Conservation (phyloP, 2,888 invertebrate genomes). For the Pristionchus fissidentatus region DNA sequence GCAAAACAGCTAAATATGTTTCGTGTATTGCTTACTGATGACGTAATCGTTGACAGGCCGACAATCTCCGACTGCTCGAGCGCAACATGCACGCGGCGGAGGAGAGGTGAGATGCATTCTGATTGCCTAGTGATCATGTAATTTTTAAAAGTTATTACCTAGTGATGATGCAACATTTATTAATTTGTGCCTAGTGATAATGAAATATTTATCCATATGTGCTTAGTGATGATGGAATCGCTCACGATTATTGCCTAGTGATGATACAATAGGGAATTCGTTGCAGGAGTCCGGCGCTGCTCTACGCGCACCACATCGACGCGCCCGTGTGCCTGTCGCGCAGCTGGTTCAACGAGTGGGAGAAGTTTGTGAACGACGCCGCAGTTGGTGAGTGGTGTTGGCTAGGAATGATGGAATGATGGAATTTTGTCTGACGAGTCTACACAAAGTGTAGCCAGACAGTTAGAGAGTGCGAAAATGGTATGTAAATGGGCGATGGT, state of each 20-base stretch:
- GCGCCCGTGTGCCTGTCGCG: slow-evolving; percentile 15
- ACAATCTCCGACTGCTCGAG: slow-evolving; percentile 37
- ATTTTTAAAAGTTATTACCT: background rate
- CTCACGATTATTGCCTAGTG: background rate
- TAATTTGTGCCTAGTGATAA: background rate
- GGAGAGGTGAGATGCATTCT: background rate
- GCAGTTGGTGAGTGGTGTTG: slow-evolving; percentile 30
- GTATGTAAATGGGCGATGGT: too few relatives aligned
- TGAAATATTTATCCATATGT: background rate
- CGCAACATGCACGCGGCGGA: background rate
- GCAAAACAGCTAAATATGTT: too few relatives aligned
- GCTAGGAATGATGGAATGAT: background rate
- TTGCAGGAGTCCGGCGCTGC: background rate
- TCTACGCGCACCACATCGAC: slow-evolving; percentile 12
- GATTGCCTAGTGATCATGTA: too few relatives aligned
- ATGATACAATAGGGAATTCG: background rate
- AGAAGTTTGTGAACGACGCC: slow-evolving; percentile 38
- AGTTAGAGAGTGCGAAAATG: too few relatives aligned
- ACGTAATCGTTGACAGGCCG: background rate
- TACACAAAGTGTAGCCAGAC: too few relatives aligned
- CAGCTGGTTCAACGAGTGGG: slow-evolving; percentile 31
- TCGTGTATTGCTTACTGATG: background rate
- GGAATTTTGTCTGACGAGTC: too few relatives aligned
- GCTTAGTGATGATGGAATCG: background rate
- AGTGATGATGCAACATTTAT: background rate